A percentile compares a stretch with the other conserved stretches of the same genome.
phyloP scores from a whole-genome alignment of 1,140 invertebrate species.

The Caenorhabditis elegans region DNA sequence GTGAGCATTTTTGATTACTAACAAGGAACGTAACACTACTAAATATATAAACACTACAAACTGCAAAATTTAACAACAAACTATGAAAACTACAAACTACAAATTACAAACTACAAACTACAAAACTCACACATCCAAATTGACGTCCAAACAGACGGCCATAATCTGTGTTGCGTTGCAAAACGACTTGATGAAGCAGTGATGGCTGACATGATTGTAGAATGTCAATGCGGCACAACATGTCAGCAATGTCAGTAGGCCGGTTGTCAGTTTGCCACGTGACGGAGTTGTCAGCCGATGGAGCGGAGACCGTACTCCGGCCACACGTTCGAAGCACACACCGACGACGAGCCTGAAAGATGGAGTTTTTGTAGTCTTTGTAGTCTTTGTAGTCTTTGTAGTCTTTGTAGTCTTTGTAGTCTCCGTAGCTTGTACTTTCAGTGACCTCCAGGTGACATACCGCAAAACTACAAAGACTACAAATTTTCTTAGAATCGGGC shows the following conservation, averaged over 20 bases:
- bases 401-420: background rate
- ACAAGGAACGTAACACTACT: no score
- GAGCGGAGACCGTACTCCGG: slow-evolving; percentile 33
- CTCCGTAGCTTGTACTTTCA: no score
- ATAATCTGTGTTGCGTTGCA: slow-evolving; percentile 35
- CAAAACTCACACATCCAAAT: slow-evolving; percentile 33
- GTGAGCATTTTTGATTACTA: no score
- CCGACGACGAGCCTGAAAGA: slow-evolving; percentile 35
- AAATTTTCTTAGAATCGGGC: background rate
- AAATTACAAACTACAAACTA: no score
- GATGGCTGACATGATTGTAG: slow-evolving; percentile 39
- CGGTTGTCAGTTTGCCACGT: slow-evolving; percentile 14
- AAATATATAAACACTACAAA: background rate
- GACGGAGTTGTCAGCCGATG: slow-evolving; percentile 24
- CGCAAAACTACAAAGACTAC: no score
- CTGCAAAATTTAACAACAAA: no score
- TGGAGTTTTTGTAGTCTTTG: background rate
- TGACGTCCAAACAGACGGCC: slow-evolving; percentile 33
- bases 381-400: background rate
- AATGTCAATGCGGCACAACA: slow-evolving; percentile 35
- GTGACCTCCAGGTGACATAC: no score
- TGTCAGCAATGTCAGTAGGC: background rate
- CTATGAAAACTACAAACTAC: background rate
- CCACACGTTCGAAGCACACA: slow-evolving; percentile 37
- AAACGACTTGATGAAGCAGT: slow-evolving; percentile 35